Evolutionary conservation across 2,888 invertebrate species (phyloP).

Genomic region (Stramonita haemastoma): DNA sequence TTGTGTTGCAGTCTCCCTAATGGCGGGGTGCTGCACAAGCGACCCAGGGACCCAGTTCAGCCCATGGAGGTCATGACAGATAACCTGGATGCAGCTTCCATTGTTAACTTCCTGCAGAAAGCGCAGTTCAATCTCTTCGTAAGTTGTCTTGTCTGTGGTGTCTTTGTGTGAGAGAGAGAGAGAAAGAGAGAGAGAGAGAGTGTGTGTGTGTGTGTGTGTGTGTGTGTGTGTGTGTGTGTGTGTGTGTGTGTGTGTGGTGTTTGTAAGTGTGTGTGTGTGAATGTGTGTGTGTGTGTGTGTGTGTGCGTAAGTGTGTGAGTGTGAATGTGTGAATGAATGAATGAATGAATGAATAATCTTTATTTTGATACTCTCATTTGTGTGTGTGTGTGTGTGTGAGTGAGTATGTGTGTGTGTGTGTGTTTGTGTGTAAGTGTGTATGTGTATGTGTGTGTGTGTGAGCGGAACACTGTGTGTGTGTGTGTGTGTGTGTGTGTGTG

Average conservation of each 20-base stretch:
- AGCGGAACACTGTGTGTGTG: too few relatives aligned
- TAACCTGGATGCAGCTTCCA: not conserved
- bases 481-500: too few relatives aligned
- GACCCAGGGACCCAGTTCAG: constrained; percentile 55
- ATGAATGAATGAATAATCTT: too few relatives aligned
- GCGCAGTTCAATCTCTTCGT: constrained; percentile 19
- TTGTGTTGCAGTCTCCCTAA: not conserved
- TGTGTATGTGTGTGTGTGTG: not conserved
- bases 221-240: constrained; percentile 32
- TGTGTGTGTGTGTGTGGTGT: not conserved
- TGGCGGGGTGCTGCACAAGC: not conserved
- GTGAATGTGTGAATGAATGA: not conserved
- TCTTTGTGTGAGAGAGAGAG: too few relatives aligned
- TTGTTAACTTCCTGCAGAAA: constrained; percentile 31
- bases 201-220: constrained; percentile 16
- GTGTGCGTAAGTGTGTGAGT: constrained; percentile 21
- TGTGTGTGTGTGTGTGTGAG: not conserved
- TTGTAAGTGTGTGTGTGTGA: constrained; percentile 10
- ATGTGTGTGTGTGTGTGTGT: constrained; percentile 33
- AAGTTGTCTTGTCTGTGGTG: not conserved
- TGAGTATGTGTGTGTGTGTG: not conserved
- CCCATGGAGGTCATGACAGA: constrained; percentile 43
- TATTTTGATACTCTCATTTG: not conserved
- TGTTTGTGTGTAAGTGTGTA: not conserved
- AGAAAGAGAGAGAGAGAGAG: too few relatives aligned